Base-by-base conservation (phyloP, 1,140 invertebrate species). In the Polypedilum vanderplanki region DNA sequence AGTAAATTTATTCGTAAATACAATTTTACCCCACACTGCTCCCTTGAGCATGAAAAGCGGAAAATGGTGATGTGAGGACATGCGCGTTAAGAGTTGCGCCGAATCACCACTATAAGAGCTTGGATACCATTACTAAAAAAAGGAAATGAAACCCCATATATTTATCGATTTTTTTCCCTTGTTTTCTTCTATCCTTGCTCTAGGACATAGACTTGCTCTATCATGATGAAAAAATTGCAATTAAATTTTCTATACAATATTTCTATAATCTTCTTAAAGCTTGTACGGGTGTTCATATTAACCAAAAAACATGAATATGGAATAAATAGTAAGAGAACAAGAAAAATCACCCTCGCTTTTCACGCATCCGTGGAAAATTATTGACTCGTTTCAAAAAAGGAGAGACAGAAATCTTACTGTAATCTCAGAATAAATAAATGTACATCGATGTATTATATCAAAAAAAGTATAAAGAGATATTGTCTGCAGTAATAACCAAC, bases 81-180 rank as follows among this genome's bases (percentile, higher is more conserved):
- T 70, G 65, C 65, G 65, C 65, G 17, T 18, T 70, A 18, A 70
- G 2, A 10, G 20, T 57, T 70, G 18, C 65, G 17, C 18, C 20
- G 7, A 18, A 0, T 20, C 17, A 70, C 17, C 46, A 57, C 0
- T 15, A n/a, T 12, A 15, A 57, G 10, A 33, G 24, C 8, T 57
- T 70, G 65, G 65, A 70, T 70, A 70, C 65, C 65, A 70, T 20
- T 3, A 70, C 9, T n/a, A 12, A n/a, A 57, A 57, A 12, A 57
- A n/a, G 17, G 18, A 70, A 20, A 70, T 70, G 65, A 18, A 70
- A 20, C 46, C 9, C 65, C 20, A 33, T 33, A 33, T 33, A 20
- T 70, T 70, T 70, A 70, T 70, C 17, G 65, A 70, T 70, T 70
- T 70, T 70, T 22, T n/a, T n/a, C n/a, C n/a, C 46, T 57, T 57